Conservation (phyloP, 2,888 invertebrate genomes). For the Cyaniris semiargus region DNA sequence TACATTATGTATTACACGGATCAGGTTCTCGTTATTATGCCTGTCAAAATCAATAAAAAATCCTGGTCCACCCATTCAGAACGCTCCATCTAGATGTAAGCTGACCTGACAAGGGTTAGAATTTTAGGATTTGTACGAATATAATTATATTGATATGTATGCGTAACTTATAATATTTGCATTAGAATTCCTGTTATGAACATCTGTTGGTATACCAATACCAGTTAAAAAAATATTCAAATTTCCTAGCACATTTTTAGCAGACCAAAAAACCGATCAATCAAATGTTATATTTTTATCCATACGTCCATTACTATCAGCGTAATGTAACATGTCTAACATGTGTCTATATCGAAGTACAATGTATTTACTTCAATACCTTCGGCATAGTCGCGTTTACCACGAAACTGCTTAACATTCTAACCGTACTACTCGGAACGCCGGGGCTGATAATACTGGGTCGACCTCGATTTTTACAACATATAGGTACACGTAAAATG, state of each 20-base stretch:
- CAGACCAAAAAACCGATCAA: constrained; percentile 7
- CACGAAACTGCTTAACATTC: constrained; percentile 77
- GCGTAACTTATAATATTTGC: constrained; percentile 18
- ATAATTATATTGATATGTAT: constrained; percentile 15
- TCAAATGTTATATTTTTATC: neutral
- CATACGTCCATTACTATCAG: neutral
- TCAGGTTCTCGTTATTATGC: neutral
- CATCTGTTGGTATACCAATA: constrained; percentile 19
- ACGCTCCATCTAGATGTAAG: neutral
- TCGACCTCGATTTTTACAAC: constrained; percentile 70
- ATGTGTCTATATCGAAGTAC: neutral
- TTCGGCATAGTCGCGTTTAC: constrained; percentile 52
- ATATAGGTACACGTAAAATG: constrained; percentile 62
- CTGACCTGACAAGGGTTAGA: constrained; percentile 9
- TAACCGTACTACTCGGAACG: constrained; percentile 66
- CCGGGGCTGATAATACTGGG: constrained; percentile 66
- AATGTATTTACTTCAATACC: constrained; percentile 13
- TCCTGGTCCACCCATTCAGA: neutral
- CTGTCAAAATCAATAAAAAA: constrained; percentile 13
- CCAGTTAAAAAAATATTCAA: neutral
- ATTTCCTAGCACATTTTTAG: constrained; percentile 2
- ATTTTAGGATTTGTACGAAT: neutral
- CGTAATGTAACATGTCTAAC: neutral
- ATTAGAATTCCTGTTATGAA: constrained; percentile 25
- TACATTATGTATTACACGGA: constrained; percentile 9